These are phyloP conservation scores for Spatulosminthurus flaviceps DNA, from an alignment of 2,888 invertebrate species.

Conservation along the genomic window DNA sequence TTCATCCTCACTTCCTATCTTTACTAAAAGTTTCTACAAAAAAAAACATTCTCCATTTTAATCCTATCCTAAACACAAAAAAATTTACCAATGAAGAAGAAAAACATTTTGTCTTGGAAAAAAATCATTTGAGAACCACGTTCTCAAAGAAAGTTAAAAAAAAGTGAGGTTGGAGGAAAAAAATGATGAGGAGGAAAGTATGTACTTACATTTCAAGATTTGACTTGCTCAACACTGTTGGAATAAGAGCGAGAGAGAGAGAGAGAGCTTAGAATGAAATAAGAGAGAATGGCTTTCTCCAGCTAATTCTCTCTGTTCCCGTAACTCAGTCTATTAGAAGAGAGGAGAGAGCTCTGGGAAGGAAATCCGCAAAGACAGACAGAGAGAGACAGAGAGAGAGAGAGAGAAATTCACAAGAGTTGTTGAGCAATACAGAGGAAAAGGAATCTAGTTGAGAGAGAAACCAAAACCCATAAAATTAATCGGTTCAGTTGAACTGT, in stretches of 20 bases:
- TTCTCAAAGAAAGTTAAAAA: neutral
- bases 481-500: constrained; percentile 50
- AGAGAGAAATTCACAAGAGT: constrained; percentile 24
- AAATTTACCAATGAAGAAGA: neutral
- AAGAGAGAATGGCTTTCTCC: constrained; percentile 1
- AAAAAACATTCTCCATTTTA: no score
- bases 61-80: no score
- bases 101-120: no score
- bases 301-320: neutral
- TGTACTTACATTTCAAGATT: neutral
- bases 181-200: neutral
- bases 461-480: constrained; percentile 52
- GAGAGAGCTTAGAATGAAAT: neutral
- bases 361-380: neutral
- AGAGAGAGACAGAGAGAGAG: neutral
- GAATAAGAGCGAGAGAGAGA: neutral
- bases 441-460: constrained; percentile 28
- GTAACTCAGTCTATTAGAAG: neutral
- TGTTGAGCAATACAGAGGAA: constrained; percentile 33
- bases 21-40: no score
- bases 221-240: neutral
- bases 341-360: neutral
- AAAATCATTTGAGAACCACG: no score
- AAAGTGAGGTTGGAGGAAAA: neutral
- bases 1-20: neutral